Conservation (phyloP, 2,113 vertebrate genomes). For the Notiomystis cincta region DNA sequence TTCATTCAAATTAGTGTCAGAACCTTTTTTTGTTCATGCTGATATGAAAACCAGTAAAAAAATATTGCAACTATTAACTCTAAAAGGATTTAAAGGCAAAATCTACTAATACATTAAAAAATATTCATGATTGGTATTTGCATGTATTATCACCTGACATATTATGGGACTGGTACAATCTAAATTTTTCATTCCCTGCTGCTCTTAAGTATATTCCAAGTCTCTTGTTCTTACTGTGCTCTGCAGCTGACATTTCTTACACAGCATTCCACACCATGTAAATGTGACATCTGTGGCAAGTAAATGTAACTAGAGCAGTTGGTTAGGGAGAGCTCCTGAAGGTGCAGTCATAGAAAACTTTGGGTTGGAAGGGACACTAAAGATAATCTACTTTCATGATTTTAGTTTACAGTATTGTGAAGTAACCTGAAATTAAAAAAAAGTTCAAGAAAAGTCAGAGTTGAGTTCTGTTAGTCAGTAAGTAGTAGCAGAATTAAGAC, state of each 20-base stretch:
- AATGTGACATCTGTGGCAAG: neutral
- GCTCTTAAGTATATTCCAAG: neutral
- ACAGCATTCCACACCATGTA: neutral
- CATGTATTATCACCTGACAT: neutral
- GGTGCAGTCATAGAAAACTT: neutral
- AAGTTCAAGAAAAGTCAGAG: neutral
- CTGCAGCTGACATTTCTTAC: neutral
- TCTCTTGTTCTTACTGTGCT: neutral
- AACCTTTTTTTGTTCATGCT: neutral
- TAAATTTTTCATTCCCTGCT: neutral
- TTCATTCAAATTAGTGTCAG: neutral
- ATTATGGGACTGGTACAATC: neutral
- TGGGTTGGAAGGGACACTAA: neutral
- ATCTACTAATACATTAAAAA: neutral
- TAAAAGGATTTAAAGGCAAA: neutral
- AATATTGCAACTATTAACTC: neutral
- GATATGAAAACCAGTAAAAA: neutral
- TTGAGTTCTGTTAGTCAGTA: neutral
- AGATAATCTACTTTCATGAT: neutral
- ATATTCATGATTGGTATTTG: neutral
- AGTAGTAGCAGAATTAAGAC: neutral
- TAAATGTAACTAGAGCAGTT: neutral
- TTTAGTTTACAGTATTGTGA: neutral
- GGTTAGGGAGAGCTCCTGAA: neutral
- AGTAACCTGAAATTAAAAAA: neutral